A percentile compares a stretch with the other conserved stretches of the same genome.
Conservation (phyloP, 1,140 invertebrate species). For the Drosophila repletoides region DNA sequence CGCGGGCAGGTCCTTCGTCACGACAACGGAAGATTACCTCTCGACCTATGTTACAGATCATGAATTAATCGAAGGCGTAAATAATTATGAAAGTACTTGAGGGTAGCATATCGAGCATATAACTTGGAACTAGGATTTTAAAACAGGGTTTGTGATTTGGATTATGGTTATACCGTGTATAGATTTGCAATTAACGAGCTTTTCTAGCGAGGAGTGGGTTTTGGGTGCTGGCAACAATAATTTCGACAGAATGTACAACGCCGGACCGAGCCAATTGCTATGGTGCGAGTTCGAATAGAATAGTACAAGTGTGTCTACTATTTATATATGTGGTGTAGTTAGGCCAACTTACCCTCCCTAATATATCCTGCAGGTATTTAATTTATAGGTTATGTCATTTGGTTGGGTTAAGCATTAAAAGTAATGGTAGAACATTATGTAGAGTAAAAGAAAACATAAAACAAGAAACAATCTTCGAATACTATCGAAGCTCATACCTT, state of each 20-base stretch:
- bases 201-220: slow-evolving; percentile 16
- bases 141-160: too few species aligned
- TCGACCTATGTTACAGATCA: slow-evolving; percentile 85
- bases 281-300: too few species aligned
- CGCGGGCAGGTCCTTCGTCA: slow-evolving; percentile 91
- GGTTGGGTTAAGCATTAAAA: slow-evolving; percentile 69
- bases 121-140: too few species aligned
- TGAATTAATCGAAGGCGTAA: background rate
- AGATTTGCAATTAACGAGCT: slow-evolving; percentile 13
- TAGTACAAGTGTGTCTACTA: slow-evolving; percentile 36
- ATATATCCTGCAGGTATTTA: slow-evolving; percentile 80
- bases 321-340: slow-evolving; percentile 55
- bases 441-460: slow-evolving; percentile 19
- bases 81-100: background rate
- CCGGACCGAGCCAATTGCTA: slow-evolving; percentile 38
- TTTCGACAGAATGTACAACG: slow-evolving; percentile 60
- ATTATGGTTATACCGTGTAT: background rate
- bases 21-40: slow-evolving; percentile 96
- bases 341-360: slow-evolving; percentile 82
- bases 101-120: slow-evolving; percentile 26
- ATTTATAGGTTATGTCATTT: slow-evolving; percentile 53
- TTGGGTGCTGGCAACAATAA: slow-evolving; percentile 32
- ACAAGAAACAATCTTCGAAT: slow-evolving; percentile 9
- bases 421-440: slow-evolving; percentile 50
- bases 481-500: background rate